These are phyloP conservation scores for Crotalus adamanteus DNA, from an alignment of 2,797 vertebrate genomes.

Conservation along the genomic window DNA sequence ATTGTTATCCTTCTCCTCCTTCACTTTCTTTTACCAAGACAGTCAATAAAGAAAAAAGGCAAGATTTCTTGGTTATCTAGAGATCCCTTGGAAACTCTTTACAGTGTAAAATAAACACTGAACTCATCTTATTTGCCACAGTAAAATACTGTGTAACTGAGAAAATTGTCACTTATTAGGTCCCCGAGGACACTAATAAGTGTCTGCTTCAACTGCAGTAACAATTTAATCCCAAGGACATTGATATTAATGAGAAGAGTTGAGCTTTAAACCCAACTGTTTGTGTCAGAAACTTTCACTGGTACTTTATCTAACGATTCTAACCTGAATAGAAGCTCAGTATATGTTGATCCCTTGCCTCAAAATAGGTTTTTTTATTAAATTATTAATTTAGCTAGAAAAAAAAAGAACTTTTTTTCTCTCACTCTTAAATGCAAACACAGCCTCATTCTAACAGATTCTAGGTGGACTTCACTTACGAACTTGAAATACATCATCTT, in stretches of 20 bases:
- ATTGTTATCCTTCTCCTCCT: background rate
- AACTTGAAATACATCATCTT: background rate
- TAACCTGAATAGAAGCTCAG: background rate
- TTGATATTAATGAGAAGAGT: slow-evolving; percentile 37
- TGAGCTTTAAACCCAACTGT: slow-evolving; percentile 21
- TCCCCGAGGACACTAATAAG: background rate
- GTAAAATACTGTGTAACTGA: background rate
- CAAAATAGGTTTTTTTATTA: background rate
- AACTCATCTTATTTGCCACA: background rate
- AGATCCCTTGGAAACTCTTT: background rate
- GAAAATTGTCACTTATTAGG: background rate
- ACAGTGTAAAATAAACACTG: slow-evolving; percentile 16
- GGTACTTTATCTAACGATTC: background rate
- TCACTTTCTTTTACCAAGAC: background rate
- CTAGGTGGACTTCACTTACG: background rate
- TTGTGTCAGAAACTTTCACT: slow-evolving; percentile 13
- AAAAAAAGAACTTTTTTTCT: background rate
- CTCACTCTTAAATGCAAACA: background rate
- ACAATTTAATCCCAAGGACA: background rate
- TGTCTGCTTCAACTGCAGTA: slow-evolving; percentile 9
- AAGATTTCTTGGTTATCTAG: slow-evolving; percentile 1
- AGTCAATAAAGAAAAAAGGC: slow-evolving; percentile 6
- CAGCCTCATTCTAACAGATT: background rate
- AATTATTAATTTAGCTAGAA: slow-evolving; percentile 8
- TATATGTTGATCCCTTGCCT: background rate